A percentile compares a stretch with the other conserved stretches of the same genome.
phyloP scores from a whole-genome alignment of 2,113 vertebrate genomes.

The Nicator chloris region DNA sequence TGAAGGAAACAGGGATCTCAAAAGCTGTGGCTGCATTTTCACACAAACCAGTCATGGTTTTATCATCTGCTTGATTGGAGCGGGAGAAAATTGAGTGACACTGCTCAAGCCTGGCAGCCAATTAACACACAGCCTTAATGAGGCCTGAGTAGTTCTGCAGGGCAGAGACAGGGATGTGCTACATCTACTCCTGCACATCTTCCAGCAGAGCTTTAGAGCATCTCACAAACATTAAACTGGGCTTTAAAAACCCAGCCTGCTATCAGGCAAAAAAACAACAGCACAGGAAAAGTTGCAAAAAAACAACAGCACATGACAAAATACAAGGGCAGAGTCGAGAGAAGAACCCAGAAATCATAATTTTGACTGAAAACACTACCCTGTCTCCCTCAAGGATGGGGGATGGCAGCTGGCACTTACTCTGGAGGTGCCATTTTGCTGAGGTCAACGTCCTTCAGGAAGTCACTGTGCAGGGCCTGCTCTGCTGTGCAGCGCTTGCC shows the following conservation, averaged over 20 bases:
- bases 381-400: neutral
- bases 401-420: constrained; percentile 74
- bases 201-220: neutral
- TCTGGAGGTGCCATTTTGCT: constrained; percentile 96
- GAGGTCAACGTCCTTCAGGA: constrained; percentile 91
- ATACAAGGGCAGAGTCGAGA: accelerated
- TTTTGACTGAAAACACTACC: neutral
- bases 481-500: constrained; percentile 92
- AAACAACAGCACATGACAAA: neutral
- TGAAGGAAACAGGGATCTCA: neutral
- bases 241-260: neutral
- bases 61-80: neutral
- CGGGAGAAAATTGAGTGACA: neutral
- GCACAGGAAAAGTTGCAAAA: neutral
- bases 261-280: neutral
- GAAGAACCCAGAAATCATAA: neutral
- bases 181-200: neutral
- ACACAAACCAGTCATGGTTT: neutral
- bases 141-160: neutral
- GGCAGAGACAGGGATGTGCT: neutral
- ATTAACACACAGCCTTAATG: neutral
- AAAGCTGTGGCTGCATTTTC: neutral
- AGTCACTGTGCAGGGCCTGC: constrained; percentile 89
- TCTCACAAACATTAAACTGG: neutral
- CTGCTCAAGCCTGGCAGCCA: neutral